Evolutionary conservation across 1,140 invertebrate species (phyloP), one percentile per base, ranked within the genome.

Genomic region (Sarcophaga peregrina): DNA sequence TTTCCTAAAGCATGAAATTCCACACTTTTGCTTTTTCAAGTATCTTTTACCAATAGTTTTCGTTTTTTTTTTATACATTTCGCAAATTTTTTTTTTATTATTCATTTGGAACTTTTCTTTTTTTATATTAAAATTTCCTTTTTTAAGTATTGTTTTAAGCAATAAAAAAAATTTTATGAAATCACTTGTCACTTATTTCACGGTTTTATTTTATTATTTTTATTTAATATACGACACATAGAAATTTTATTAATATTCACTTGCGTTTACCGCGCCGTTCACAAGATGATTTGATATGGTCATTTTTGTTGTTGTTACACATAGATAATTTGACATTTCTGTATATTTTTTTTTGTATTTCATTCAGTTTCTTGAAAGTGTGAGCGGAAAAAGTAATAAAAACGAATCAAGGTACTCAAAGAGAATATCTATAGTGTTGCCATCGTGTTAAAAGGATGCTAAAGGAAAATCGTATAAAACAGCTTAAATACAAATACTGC

Each of bases 231-330:
- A 37, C 25, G 25, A 37, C 25, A 58, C n/a, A 58, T n/a, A 58
- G n/a, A n/a, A 20, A 9, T 68, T 68, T 68, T 20, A 6, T 68
- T 68, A 68, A 68, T 9, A 68, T 68, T 68, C 62, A 68, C 62
- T 68, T 68, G 62, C 20, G 20, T 68, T 68, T 68, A 68, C 62
- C 62, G 62, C 62, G 62, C 62, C 62, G 62, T 68, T 68, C 74
- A 76, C 74, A 76, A 76, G 47, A 48, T 76, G 46, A 76, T 76
- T 76, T 46, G 74, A 76, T 76, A 46, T 76, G 74, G 74, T 76
- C 47, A 76, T 76, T 76, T 25, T 76, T 76, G 74, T 76, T 76
- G 74, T 76, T 76, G 46, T 76, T 76, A 76, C 74, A 47, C 20
- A 47, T 76, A 76, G 46, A 76, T 48, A 76, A 76, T 47, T 76